These are phyloP conservation scores for Iphiclides podalirius DNA, from an alignment of 2,888 invertebrate genomes.

Conservation along the genomic window DNA sequence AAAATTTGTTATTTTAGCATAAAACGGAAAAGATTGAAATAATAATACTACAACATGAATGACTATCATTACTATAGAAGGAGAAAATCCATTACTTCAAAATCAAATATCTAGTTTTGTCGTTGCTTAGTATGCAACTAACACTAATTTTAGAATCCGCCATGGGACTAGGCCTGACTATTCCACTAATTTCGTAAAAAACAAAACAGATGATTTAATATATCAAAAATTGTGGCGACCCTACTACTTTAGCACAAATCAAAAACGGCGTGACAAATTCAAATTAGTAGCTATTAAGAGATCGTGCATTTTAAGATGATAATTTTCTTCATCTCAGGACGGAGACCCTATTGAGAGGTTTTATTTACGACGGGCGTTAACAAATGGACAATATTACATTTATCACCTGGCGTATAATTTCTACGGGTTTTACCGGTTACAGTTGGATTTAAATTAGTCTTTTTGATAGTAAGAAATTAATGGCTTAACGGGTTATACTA, in stretches of 20 bases:
- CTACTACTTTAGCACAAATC: neutral
- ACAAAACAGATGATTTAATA: no score
- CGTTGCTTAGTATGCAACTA: no score
- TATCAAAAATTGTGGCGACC: neutral
- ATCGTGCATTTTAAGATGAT: slow-evolving; percentile 2
- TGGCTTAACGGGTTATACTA: neutral
- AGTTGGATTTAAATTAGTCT: neutral
- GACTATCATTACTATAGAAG: no score
- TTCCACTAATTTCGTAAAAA: no score
- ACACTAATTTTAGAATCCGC: no score
- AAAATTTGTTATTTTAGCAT: no score
- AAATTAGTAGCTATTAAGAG: slow-evolving; percentile 7
- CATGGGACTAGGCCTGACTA: neutral
- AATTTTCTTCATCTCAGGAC: slow-evolving; percentile 2
- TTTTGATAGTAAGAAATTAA: neutral
- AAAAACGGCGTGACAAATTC: neutral
- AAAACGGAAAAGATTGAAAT: no score
- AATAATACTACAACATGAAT: no score
- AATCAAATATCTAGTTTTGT: no score
- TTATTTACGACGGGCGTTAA: slow-evolving; percentile 1
- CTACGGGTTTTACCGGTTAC: neutral
- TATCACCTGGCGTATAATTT: neutral
- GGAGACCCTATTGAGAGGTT: neutral
- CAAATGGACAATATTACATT: slow-evolving; percentile 1
- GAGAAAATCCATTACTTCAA: no score